Evolutionary conservation across 2,113 vertebrate species (phyloP).

Genomic region (Arizona elegans): DNA sequence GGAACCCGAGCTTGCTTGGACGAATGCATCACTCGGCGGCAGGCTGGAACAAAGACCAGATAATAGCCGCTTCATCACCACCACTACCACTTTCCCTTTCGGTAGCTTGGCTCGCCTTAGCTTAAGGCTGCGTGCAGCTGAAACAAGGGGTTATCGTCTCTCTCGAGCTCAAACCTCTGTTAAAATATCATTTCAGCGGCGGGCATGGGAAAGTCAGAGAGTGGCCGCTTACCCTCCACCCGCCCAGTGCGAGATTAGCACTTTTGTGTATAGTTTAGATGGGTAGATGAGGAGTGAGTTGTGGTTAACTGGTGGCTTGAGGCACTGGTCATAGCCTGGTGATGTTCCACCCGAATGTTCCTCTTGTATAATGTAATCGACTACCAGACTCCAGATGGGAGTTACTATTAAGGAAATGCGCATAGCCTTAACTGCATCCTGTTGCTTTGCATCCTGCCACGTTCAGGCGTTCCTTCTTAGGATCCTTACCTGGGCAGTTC

Average conservation of each 20-base stretch:
- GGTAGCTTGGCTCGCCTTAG: background rate
- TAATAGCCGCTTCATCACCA: background rate
- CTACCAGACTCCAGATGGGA: background rate
- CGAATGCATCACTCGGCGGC: background rate
- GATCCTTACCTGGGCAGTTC: background rate
- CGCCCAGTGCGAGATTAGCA: background rate
- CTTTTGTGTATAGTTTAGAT: background rate
- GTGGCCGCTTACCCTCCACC: background rate
- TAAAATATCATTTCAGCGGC: background rate
- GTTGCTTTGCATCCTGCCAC: background rate
- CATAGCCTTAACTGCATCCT: background rate
- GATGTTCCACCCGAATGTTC: background rate
- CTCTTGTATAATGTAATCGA: background rate
- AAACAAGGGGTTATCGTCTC: background rate
- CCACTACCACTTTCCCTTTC: background rate
- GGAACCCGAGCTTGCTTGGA: background rate
- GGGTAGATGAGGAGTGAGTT: background rate
- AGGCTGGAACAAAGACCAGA: conserved; percentile 8
- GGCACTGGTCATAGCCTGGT: background rate
- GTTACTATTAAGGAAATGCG: background rate
- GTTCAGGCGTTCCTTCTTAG: fast-evolving
- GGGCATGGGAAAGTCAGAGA: background rate
- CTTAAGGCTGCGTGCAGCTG: background rate
- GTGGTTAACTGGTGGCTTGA: background rate
- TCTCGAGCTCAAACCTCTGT: background rate